A percentile compares a stretch with the other conserved stretches of the same genome.
phyloP scores from a whole-genome alignment of 2,113 vertebrate genomes.

The Otis tarda region DNA sequence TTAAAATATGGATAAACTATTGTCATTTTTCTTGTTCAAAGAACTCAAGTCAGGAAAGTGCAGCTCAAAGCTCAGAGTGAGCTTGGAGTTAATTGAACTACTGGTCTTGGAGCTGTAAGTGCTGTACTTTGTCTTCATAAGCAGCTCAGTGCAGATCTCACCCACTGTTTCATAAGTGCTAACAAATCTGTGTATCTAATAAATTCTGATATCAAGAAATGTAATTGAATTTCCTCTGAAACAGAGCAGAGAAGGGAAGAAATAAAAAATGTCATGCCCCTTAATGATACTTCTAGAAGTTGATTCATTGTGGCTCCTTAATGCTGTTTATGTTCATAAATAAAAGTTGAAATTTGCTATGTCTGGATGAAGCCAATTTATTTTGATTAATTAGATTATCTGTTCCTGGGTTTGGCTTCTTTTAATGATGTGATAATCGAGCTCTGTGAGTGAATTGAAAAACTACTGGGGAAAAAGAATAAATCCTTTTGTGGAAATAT shows the following conservation, averaged over 20 bases:
- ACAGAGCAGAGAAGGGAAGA: neutral
- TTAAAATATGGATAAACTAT: neutral
- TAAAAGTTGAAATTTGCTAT: neutral
- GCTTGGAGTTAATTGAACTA: neutral
- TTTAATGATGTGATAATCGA: constrained; percentile 55
- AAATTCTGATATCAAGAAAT: neutral
- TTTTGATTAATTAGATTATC: constrained; percentile 52
- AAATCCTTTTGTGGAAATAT: constrained; percentile 44
- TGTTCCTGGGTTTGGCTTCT: constrained; percentile 34
- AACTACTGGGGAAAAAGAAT: constrained; percentile 38
- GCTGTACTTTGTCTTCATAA: constrained; percentile 7
- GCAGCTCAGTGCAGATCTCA: neutral
- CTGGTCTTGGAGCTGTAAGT: neutral
- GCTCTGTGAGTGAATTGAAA: constrained; percentile 56
- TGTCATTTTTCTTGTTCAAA: neutral
- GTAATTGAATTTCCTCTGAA: neutral
- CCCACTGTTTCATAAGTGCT: neutral
- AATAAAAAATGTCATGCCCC: neutral
- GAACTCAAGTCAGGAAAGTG: neutral
- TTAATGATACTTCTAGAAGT: neutral
- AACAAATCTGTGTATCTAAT: neutral
- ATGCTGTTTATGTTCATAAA: neutral
- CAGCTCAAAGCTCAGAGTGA: neutral
- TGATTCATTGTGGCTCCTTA: neutral
- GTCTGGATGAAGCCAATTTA: constrained; percentile 32